Conservation (phyloP, 2,113 vertebrate genomes). For the Oenanthe oenanthe region DNA sequence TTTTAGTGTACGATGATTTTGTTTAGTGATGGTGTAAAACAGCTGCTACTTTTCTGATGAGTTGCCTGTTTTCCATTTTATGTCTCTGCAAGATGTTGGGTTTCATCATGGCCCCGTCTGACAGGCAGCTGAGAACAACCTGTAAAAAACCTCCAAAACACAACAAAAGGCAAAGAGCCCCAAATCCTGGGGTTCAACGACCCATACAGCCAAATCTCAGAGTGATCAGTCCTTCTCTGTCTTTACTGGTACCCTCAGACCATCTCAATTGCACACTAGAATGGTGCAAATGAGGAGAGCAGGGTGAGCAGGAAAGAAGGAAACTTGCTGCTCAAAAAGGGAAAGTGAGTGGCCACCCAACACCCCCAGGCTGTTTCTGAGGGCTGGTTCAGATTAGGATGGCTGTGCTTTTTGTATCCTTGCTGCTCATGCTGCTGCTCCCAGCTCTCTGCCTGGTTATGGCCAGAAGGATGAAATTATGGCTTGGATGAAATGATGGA, state of each 20-base stretch:
- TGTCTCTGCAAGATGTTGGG: conserved; percentile 70
- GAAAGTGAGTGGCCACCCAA: not conserved
- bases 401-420: not conserved
- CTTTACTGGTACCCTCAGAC: not conserved
- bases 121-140: conserved; percentile 55
- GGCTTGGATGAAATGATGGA: not conserved
- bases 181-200: not conserved
- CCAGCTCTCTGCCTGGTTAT: not conserved
- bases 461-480: not conserved
- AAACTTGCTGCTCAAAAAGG: not conserved
- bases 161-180: not conserved
- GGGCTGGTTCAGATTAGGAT: not conserved
- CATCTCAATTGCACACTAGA: not conserved
- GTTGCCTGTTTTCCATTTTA: conserved; percentile 72
- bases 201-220: not conserved
- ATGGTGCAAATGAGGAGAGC: not conserved
- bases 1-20: conserved; percentile 70
- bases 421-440: not conserved
- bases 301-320: not conserved
- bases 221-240: not conserved
- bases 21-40: conserved; percentile 71
- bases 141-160: not conserved
- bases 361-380: not conserved
- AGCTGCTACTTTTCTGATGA: conserved; percentile 72
- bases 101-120: conserved; percentile 37